phyloP scores from a whole-genome alignment of 2,888 invertebrate species.

The Emmelina monodactyla region DNA sequence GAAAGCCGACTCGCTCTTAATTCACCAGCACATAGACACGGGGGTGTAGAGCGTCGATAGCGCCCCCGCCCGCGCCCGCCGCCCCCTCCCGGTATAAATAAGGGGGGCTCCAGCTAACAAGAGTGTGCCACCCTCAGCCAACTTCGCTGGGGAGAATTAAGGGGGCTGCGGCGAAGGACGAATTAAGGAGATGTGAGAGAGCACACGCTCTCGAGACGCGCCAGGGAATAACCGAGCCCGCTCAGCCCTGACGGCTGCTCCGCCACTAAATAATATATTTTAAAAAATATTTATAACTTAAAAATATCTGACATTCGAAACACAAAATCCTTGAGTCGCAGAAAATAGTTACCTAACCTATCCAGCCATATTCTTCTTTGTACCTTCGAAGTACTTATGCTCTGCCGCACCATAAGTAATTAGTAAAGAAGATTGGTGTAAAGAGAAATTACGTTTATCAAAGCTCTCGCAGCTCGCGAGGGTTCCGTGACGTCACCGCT shows the following conservation, averaged over 20 bases:
- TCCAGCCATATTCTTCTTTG: too few species aligned
- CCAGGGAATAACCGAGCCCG: slow-evolving; percentile 42
- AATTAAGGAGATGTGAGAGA: slow-evolving; percentile 67
- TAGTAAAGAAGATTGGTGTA: too few species aligned
- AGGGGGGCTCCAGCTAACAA: slow-evolving; percentile 61
- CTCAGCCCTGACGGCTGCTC: too few species aligned
- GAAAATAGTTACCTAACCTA: too few species aligned
- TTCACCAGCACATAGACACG: slow-evolving; percentile 55
- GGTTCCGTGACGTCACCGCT: slow-evolving; percentile 44
- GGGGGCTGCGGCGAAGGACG: slow-evolving; percentile 66
- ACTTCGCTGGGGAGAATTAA: slow-evolving; percentile 49
- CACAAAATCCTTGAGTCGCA: too few species aligned
- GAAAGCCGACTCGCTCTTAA: slow-evolving; percentile 66
- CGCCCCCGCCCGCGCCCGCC: slow-evolving; percentile 29
- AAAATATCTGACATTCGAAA: too few species aligned
- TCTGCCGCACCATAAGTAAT: too few species aligned
- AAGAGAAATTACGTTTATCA: slow-evolving; percentile 15
- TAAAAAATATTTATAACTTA: too few species aligned
- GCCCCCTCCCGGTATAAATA: slow-evolving; percentile 53
- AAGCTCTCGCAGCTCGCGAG: slow-evolving; percentile 18
- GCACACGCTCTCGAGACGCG: slow-evolving; percentile 59
- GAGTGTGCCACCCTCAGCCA: slow-evolving; percentile 47
- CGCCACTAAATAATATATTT: too few species aligned
- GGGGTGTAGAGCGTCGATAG: slow-evolving; percentile 41
- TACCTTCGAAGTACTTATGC: too few species aligned